Base-by-base conservation (phyloP, 2,113 vertebrate species). In the Nesospiza acunhae region DNA sequence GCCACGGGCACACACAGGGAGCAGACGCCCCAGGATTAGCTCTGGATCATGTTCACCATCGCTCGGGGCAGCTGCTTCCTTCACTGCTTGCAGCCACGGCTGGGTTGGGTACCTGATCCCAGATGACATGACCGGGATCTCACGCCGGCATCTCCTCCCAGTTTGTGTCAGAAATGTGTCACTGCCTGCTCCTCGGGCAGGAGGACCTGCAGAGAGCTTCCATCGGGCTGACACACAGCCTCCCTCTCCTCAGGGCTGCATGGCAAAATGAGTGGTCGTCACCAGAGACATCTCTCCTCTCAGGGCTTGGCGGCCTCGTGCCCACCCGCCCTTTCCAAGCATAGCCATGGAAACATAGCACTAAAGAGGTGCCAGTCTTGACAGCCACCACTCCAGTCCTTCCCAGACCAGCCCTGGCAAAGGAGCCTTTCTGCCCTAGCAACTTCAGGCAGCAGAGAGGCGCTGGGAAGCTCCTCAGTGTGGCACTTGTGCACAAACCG, bases 21-120 rank as follows among this genome's bases (percentile, higher is more conserved):
- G 79, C 68, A 84, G 39, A 31, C 0, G 5, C 89, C 91, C 56
- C 23, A 0, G 89, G 91, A 91, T 78, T 81, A 89, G 94, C 91
- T 93, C 78, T 50, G 68, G 63, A 89, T 84, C 93, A n/a, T 90
- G 91, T 49, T 87, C 80, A 28, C 59, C 59, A 93, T 62, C 0
- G 26, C 93, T 63, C 3, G 7, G 81, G 89, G 87, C 93, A 93
- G 91, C 86, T 91, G 91, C 82, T 86, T 82, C 75, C 89, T 60
- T 88, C 87, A 8, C 27, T 13, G 87, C 92, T 52, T 7, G 42
- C 58, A 81, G 88, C 59, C 56, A 73, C 1, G 3, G 78, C 60
- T 8, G 64, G 50, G 56, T 70, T 89, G 72, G 93, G 84, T 95
- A 95, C 90, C 83, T 95, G 94, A 97, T 97, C 94, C 92, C 76